A percentile compares a stretch with the other conserved stretches of the same genome.
Conservation (phyloP, 2,888 invertebrate genomes). For the Carpatolechia fugitivella region DNA sequence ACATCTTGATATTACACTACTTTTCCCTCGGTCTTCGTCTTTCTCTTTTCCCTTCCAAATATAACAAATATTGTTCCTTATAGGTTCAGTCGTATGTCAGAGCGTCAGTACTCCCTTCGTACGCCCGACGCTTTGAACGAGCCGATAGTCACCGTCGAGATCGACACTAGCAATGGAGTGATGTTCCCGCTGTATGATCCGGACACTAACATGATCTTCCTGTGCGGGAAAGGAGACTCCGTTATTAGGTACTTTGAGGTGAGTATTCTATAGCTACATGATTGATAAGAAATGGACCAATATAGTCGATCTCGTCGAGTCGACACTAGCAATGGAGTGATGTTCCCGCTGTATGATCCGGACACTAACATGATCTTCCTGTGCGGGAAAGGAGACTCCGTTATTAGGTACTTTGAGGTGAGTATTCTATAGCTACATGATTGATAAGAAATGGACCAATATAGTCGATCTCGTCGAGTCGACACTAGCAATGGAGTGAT, state of each 20-base stretch:
- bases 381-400: conserved; percentile 99
- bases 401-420: no score
- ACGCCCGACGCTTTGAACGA: conserved; percentile 92
- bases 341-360: conserved; percentile 97
- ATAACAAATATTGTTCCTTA: no score
- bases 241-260: conserved; percentile 96
- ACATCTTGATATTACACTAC: no score
- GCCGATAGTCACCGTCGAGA: conserved; percentile 94
- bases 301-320: no score
- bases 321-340: no score
- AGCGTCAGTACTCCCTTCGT: conserved; percentile 97
- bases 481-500: no score
- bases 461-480: no score
- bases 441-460: no score
- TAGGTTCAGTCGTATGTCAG: conserved; percentile 99
- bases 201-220: conserved; percentile 95
- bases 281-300: conserved; percentile 85
- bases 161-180: conserved; percentile 97
- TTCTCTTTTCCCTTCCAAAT: no score
- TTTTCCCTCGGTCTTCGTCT: no score
- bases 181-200: conserved; percentile 98
- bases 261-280: conserved; percentile 60
- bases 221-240: conserved; percentile 99
- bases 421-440: no score
- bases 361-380: conserved; percentile 98